Evolutionary conservation across 2,797 vertebrate species (phyloP), one percentile per base, ranked within the genome.

Genomic region (Mionectes olivaceus): DNA sequence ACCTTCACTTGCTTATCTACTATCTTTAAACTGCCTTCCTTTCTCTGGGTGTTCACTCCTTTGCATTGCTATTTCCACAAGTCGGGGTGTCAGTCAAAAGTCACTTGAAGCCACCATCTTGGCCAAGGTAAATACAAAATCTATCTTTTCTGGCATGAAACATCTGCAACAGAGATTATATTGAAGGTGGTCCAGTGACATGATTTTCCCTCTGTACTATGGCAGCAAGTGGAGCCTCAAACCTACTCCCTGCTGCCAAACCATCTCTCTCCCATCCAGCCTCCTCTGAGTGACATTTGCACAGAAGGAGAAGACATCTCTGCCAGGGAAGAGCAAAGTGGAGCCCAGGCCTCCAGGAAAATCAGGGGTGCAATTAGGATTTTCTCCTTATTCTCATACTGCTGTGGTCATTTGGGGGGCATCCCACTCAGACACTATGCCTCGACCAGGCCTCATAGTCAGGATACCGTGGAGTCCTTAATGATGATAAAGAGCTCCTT

Each of bases 321-420:
- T 64, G 10, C 10, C 37, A 71, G 28, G 7, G 47, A 76, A 65
- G 32, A 61, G 22, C 6, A 32, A 60, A 32, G 17, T 50, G 23
- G 32, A 90, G 7, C 4, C 50, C 23, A 56, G 23, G 5, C 8
- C 21, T 84, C 47, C 39, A n/a, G 56, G 27, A 83, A 23, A 27
- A 53, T 50, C 22, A 80, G 24, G 30, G 18, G 16, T 56, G 12
- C 39, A 68, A 13, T 50, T 46, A 87, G 23, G 15, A 27, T 69
- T 86, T 94, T 76, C 37, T 69, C 14, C 24, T 61, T 67, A 41
- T 71, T 70, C 41, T 50, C 56, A 53, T 15, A 21, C 18, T 83
- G 13, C 9, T 57, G 7, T 27, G 15, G 39, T 78, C 1, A 0
- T 44, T 80, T 1, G 0, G 63, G 24, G 19, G 13, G 5, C 10